Percentiles rank a stretch among this genome's conserved stretches.
These are phyloP conservation scores for Thyatira batis DNA, from an alignment of 2,888 invertebrate species.

Conservation along the genomic window DNA sequence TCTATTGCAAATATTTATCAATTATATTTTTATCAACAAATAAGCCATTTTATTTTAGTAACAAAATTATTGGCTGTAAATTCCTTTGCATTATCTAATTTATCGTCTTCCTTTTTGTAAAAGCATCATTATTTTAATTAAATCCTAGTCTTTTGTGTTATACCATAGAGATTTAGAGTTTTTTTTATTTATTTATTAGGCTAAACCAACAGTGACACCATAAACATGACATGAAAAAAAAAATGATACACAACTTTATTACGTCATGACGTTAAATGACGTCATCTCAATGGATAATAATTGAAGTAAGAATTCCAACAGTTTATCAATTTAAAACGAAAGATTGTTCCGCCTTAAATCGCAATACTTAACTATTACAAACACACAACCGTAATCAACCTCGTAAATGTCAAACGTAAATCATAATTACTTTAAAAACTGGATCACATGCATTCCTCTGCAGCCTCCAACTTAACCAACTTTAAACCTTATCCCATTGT, in stretches of 20 bases:
- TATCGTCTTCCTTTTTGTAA: too few relatives aligned
- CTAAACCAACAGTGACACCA: too few relatives aligned
- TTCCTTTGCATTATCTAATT: too few relatives aligned
- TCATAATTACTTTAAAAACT: slow-evolving; percentile 41
- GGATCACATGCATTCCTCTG: slow-evolving; percentile 14
- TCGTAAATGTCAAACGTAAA: slow-evolving; percentile 46
- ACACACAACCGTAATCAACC: slow-evolving; percentile 34
- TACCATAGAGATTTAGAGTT: too few relatives aligned
- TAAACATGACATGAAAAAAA: too few relatives aligned
- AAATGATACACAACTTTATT: too few relatives aligned
- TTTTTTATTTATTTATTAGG: too few relatives aligned
- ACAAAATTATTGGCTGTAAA: too few relatives aligned
- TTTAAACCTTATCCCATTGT: not conserved
- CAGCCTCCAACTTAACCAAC: not conserved
- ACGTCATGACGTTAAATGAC: not conserved
- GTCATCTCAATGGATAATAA: not conserved
- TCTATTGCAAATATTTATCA: not conserved
- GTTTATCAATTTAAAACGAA: slow-evolving; percentile 4
- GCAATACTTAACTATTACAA: slow-evolving; percentile 36
- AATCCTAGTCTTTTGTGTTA: too few relatives aligned
- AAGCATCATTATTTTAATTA: too few relatives aligned
- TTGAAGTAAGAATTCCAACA: not conserved
- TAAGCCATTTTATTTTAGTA: not conserved
- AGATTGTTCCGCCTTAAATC: slow-evolving; percentile 22
- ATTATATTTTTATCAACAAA: not conserved